Evolutionary conservation across 2,797 vertebrate species (phyloP), one percentile per base, ranked within the genome.

Genomic region (Enteromius treurensis): DNA sequence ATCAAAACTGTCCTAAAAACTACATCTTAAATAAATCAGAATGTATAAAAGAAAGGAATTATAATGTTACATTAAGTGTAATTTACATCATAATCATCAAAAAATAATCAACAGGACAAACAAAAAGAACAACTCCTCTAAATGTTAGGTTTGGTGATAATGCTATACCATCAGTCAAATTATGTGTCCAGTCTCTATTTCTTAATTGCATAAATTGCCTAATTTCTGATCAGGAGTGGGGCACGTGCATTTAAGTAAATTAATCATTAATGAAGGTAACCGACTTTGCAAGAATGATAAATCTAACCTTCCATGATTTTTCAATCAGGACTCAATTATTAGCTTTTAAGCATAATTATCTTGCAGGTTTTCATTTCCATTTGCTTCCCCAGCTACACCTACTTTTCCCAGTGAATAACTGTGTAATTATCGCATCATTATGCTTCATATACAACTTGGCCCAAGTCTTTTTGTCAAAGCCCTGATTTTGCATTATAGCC

Each of bases 81-180:
- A 74, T 81, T 51, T 60, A 21, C 19, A 34, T 47, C 19, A 75
- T 34, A 51, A 75, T 40, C 3, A 19, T 51, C 10, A 10, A 42
- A 71, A 4, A 23, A n/a, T 14, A 29, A 17, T 60, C 55, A 71
- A 3, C 23, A 32, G 3, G 15, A 49, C 15, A n/a, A 47, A 23
- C 23, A 51, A 21, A 26, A 60, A 32, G 17, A 7, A 64, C 9
- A 65, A 19, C 60, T 62, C 11, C 29, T 29, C 34, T 47, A 42
- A 51, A 17, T 10, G 70, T 40, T 81, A 60, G 80, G 40, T 74
- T 64, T 51, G 58, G 5, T 3, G 26, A 71, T 51, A 32, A 65
- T 26, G 6, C 7, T 15, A 37, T 37, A 29, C 29, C 9, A n/a
- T 75, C 4, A 45, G 8, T 64, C 42, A 49, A 34, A 73, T 2